phyloP scores from a whole-genome alignment of 2,113 vertebrate genomes.

The Prolemur simus region DNA sequence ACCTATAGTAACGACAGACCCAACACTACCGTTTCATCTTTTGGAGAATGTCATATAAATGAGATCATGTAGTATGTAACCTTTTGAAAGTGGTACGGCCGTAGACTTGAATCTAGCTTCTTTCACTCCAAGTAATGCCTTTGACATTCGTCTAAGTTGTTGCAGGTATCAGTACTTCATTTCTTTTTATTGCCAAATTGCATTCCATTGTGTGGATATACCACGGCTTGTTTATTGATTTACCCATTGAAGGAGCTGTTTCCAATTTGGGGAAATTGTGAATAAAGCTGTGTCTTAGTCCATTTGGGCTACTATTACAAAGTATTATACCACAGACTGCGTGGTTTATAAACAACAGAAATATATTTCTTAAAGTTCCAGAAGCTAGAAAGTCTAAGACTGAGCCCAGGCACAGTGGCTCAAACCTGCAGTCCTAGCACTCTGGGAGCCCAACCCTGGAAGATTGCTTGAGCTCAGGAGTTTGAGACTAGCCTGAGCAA shows the following conservation, averaged over 20 bases:
- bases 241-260: not conserved
- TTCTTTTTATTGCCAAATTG: not conserved
- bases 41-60: conserved; percentile 18
- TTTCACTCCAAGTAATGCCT: not conserved
- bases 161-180: not conserved
- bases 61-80: not conserved
- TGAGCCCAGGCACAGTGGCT: too few relatives aligned
- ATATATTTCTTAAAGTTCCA: not conserved
- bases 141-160: not conserved
- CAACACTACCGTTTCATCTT: not conserved
- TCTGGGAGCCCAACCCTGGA: too few relatives aligned
- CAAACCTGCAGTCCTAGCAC: too few relatives aligned
- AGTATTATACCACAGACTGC: not conserved
- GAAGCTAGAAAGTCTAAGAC: not conserved
- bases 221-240: not conserved
- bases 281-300: not conserved
- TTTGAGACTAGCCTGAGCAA: too few relatives aligned
- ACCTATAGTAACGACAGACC: not conserved
- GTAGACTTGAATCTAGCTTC: not conserved
- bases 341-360: not conserved
- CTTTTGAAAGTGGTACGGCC: not conserved
- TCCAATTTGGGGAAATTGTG: not conserved
- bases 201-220: not conserved
- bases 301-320: not conserved
- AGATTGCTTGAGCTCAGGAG: too few relatives aligned